These are phyloP conservation scores for Peromyscus aztecus DNA, from an alignment of 2,797 vertebrate genomes.

Conservation along the genomic window DNA sequence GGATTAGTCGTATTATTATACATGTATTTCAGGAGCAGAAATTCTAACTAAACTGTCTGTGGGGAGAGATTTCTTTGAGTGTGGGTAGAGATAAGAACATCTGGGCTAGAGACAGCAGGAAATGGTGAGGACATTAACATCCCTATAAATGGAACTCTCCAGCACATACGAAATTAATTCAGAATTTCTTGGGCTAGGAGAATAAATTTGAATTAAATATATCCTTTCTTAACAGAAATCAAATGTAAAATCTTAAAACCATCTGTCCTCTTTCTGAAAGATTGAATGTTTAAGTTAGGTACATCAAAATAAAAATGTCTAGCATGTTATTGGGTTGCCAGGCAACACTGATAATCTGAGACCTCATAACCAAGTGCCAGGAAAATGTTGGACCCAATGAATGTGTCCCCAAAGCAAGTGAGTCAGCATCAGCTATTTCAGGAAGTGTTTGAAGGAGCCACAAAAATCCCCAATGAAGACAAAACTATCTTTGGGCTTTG, in stretches of 20 bases:
- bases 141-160: constrained; percentile 63
- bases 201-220: constrained; percentile 57
- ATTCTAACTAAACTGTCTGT: neutral
- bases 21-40: neutral
- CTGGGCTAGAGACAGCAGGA: constrained; percentile 40
- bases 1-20: neutral
- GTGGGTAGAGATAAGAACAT: constrained; percentile 61
- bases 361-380: constrained; percentile 28
- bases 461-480: constrained; percentile 8
- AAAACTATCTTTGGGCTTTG: constrained; percentile 12
- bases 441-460: constrained; percentile 50
- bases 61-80: neutral
- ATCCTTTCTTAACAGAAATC: constrained; percentile 61
- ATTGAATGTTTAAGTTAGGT: constrained; percentile 73
- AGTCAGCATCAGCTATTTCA: constrained; percentile 73
- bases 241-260: constrained; percentile 71
- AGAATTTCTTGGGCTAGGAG: constrained; percentile 44
- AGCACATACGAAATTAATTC: constrained; percentile 23
- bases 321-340: constrained; percentile 46
- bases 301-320: constrained; percentile 48
- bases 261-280: constrained; percentile 71
- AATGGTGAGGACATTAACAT: constrained; percentile 41
- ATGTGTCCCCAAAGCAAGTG: constrained; percentile 17
- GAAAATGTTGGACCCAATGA: constrained; percentile 41
- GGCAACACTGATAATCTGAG: constrained; percentile 69